These are phyloP conservation scores for Glossosoma conforme DNA, from an alignment of 1,140 invertebrate species.

Conservation along the genomic window DNA sequence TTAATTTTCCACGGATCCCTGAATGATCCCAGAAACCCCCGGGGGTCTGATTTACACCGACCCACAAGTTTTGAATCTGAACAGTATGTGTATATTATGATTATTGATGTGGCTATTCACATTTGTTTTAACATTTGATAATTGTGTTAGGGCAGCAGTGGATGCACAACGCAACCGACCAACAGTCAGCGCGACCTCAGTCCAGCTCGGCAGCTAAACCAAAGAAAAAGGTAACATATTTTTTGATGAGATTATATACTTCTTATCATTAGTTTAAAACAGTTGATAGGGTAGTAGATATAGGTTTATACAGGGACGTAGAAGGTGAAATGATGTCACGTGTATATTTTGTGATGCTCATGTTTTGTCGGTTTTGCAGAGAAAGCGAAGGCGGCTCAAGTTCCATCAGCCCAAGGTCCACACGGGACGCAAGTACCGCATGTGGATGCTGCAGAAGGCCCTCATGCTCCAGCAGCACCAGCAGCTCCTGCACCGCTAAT, in stretches of 20 bases:
- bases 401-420: constrained; percentile 77
- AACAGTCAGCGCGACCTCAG: constrained; percentile 52
- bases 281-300: too few relatives aligned
- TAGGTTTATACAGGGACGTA: too few relatives aligned
- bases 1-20: too few relatives aligned
- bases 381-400: constrained; percentile 69
- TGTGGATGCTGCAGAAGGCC: constrained; percentile 57
- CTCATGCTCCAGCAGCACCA: constrained; percentile 39
- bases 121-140: constrained; percentile 40
- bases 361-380: constrained; percentile 48
- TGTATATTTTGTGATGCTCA: too few relatives aligned
- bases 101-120: background rate
- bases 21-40: too few relatives aligned
- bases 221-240: constrained; percentile 62
- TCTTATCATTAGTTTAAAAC: too few relatives aligned
- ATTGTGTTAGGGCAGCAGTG: constrained; percentile 79
- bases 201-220: constrained; percentile 57
- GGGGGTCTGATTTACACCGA: too few relatives aligned
- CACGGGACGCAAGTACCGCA: constrained; percentile 60
- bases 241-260: background rate
- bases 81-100: too few relatives aligned
- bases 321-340: too few relatives aligned
- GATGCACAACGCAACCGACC: constrained; percentile 50
- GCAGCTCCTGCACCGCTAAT: constrained; percentile 36
- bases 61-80: too few relatives aligned